Percentiles rank a stretch among this genome's conserved stretches.
phyloP scores from a whole-genome alignment of 1,140 invertebrate genomes.

The Zaprionus nigranus region DNA sequence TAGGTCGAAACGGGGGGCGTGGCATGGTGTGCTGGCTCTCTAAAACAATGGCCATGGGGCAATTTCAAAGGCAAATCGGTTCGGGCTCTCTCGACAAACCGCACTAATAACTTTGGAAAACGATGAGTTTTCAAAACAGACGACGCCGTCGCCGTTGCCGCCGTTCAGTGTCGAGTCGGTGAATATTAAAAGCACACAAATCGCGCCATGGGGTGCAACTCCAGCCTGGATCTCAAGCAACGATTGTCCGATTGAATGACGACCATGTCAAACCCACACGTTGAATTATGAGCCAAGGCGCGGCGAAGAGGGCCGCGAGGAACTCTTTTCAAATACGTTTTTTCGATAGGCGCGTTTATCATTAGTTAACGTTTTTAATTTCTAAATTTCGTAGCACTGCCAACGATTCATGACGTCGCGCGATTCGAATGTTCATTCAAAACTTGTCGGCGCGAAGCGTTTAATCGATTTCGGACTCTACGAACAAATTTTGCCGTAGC shows the following conservation, averaged over 20 bases:
- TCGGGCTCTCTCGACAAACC: slow-evolving; percentile 36
- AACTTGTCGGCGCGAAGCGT: slow-evolving; percentile 54
- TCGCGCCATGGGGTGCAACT: slow-evolving; percentile 67
- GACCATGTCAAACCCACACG: slow-evolving; percentile 68
- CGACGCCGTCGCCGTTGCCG: slow-evolving; percentile 21
- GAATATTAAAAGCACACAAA: slow-evolving; percentile 81
- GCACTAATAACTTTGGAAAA: slow-evolving; percentile 74
- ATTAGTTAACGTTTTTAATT: slow-evolving; percentile 65
- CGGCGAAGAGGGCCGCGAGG: background rate
- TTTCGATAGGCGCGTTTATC: slow-evolving; percentile 50
- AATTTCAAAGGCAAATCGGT: slow-evolving; percentile 39
- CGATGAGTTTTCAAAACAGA: slow-evolving; percentile 77
- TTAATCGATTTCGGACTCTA: slow-evolving; percentile 72
- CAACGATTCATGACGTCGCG: slow-evolving; percentile 55
- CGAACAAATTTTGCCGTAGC: slow-evolving; percentile 1
- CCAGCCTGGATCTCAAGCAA: background rate
- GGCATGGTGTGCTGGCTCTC: slow-evolving; percentile 6
- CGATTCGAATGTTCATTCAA: slow-evolving; percentile 70
- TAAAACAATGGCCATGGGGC: slow-evolving; percentile 44
- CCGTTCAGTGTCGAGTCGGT: slow-evolving; percentile 54
- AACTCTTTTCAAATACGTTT: slow-evolving; percentile 34
- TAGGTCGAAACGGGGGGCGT: background rate
- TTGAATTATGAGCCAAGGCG: slow-evolving; percentile 48
- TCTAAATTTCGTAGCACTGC: slow-evolving; percentile 38
- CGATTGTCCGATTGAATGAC: slow-evolving; percentile 33